A percentile compares a stretch with the other conserved stretches of the same genome.
phyloP scores from a whole-genome alignment of 2,888 invertebrate species.

The Callosobruchus maculatus region DNA sequence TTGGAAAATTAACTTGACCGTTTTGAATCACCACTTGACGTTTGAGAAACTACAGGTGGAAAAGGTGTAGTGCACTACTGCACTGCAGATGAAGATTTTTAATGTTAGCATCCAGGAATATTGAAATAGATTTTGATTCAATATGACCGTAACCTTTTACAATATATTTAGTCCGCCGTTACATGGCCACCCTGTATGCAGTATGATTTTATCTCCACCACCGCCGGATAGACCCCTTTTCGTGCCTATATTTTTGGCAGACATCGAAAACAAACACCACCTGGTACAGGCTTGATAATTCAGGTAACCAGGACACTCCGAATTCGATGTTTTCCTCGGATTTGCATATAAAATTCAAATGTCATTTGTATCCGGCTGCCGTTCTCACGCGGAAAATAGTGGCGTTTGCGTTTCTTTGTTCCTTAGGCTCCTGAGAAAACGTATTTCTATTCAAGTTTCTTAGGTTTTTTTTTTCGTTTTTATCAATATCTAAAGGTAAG shows the following conservation, averaged over 20 bases:
- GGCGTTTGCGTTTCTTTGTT: no score
- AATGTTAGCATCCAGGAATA: no score
- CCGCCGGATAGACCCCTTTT: not conserved
- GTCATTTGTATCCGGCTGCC: not conserved
- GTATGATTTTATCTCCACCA: not conserved
- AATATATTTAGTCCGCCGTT: no score
- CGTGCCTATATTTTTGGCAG: constrained; percentile 1
- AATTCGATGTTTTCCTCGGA: not conserved
- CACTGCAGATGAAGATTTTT: no score
- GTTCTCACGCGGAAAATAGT: not conserved
- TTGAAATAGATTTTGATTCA: no score
- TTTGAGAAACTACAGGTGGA: no score
- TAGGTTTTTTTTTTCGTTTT: not conserved
- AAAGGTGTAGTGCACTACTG: no score
- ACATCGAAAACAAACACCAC: constrained; percentile 14
- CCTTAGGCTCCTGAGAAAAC: no score
- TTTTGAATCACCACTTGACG: no score
- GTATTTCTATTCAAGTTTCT: no score
- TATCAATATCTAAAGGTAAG: not conserved
- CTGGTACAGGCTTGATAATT: constrained; percentile 13
- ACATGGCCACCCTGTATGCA: not conserved
- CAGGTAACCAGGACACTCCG: not conserved
- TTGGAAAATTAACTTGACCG: no score
- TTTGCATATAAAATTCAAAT: not conserved
- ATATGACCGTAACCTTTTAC: no score